These are phyloP conservation scores for Bembecia ichneumoniformis DNA, from an alignment of 2,888 invertebrate genomes.

Conservation along the genomic window DNA sequence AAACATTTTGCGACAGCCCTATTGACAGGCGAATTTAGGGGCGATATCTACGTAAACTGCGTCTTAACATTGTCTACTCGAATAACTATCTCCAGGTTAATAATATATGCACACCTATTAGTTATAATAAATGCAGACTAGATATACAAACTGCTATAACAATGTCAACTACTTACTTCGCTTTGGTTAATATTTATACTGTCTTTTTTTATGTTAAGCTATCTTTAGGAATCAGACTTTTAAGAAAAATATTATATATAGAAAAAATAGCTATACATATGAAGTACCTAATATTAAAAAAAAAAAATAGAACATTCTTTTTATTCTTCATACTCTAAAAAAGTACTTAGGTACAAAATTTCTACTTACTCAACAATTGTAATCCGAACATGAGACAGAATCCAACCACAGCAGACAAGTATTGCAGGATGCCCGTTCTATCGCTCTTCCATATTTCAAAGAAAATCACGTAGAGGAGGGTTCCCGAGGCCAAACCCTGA, in stretches of 20 bases:
- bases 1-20: too few species aligned
- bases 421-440: slow-evolving; percentile 75
- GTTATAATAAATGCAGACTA: too few species aligned
- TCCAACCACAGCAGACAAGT: slow-evolving; percentile 76
- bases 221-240: too few species aligned
- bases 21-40: too few species aligned
- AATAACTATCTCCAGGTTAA: too few species aligned
- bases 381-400: slow-evolving; percentile 82
- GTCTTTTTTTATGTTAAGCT: too few species aligned
- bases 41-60: too few species aligned
- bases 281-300: slow-evolving; percentile 1
- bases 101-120: too few species aligned
- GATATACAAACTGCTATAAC: too few species aligned
- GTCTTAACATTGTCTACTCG: too few species aligned
- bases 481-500: slow-evolving; percentile 93
- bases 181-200: too few species aligned
- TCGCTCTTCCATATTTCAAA: slow-evolving; percentile 86
- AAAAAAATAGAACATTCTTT: slow-evolving; percentile 1
- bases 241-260: neutral
- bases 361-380: slow-evolving; percentile 73
- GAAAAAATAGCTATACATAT: neutral
- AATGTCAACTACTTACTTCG: too few species aligned
- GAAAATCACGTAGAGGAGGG: slow-evolving; percentile 95
- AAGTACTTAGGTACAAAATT: neutral
- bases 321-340: neutral